phyloP scores from a whole-genome alignment of 2,888 invertebrate species.

The Lydus trimaculatus region DNA sequence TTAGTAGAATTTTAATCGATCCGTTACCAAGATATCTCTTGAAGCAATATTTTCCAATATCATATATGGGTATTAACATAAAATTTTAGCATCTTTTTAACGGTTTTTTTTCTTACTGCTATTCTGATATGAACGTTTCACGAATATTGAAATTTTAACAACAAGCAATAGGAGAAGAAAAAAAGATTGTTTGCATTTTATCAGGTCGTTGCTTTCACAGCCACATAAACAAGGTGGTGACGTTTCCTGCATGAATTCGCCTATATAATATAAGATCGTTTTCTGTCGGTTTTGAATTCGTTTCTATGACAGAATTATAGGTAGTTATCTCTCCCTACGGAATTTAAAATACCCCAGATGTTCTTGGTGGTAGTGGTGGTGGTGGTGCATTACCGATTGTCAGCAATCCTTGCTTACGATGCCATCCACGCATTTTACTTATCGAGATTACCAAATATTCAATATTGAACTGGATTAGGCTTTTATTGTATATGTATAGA shows the following conservation, averaged over 20 bases:
- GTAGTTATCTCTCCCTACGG: constrained; percentile 50
- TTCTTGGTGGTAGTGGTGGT: too few relatives aligned
- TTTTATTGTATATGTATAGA: constrained; percentile 44
- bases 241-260: constrained; percentile 16
- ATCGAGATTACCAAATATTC: constrained; percentile 50
- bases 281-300: constrained; percentile 39
- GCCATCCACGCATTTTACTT: constrained; percentile 45
- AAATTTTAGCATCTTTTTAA: constrained; percentile 24
- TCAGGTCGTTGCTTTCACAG: constrained; percentile 37
- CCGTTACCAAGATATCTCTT: not conserved
- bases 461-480: constrained; percentile 50
- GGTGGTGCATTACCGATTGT: constrained; percentile 44
- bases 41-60: not conserved
- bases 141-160: constrained; percentile 22
- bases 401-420: constrained; percentile 43
- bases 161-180: too few relatives aligned
- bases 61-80: constrained; percentile 22
- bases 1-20: not conserved
- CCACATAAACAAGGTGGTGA: constrained; percentile 43
- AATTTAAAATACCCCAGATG: constrained; percentile 41
- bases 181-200: constrained; percentile 40
- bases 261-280: constrained; percentile 24
- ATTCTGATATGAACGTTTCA: too few relatives aligned
- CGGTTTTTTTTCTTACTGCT: not conserved
- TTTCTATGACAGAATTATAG: constrained; percentile 48